phyloP scores from a whole-genome alignment of 2,797 vertebrate species.

The Lagodon rhomboides region DNA sequence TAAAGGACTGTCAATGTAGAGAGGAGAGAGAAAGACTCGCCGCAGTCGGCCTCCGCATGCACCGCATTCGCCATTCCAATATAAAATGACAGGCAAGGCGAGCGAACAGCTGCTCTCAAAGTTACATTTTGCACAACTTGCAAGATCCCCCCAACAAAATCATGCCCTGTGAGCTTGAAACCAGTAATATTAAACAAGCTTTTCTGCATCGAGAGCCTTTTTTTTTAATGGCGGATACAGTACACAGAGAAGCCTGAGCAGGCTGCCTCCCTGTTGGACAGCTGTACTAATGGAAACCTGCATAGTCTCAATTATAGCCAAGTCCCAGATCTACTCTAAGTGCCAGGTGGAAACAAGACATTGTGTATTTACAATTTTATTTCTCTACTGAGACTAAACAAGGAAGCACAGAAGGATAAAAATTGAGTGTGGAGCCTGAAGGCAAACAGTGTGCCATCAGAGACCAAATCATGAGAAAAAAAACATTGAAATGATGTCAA shows the following conservation, averaged over 20 bases:
- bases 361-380: conserved; percentile 69
- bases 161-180: conserved; percentile 58
- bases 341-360: conserved; percentile 67
- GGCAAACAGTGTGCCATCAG: conserved; percentile 32
- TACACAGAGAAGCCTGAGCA: conserved; percentile 49
- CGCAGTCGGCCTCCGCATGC: conserved; percentile 19
- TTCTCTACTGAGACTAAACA: conserved; percentile 48
- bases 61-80: conserved; percentile 6
- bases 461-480: conserved; percentile 14
- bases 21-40: conserved; percentile 40
- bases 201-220: conserved; percentile 36
- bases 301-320: conserved; percentile 68
- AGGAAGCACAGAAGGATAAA: conserved; percentile 44
- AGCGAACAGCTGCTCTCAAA: conserved; percentile 58
- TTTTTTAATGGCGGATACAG: conserved; percentile 45
- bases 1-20: conserved; percentile 62
- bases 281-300: conserved; percentile 69
- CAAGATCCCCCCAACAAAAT: conserved; percentile 51
- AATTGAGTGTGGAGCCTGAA: conserved; percentile 38
- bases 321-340: conserved; percentile 63
- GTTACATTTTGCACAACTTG: conserved; percentile 58
- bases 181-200: conserved; percentile 45
- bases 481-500: conserved; percentile 27
- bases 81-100: conserved; percentile 31
- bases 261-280: conserved; percentile 65